Percentiles rank a stretch among this genome's conserved stretches.
These are phyloP conservation scores for Coranthus polyacanthus DNA, from an alignment of 2,797 vertebrate genomes.

Conservation along the genomic window DNA sequence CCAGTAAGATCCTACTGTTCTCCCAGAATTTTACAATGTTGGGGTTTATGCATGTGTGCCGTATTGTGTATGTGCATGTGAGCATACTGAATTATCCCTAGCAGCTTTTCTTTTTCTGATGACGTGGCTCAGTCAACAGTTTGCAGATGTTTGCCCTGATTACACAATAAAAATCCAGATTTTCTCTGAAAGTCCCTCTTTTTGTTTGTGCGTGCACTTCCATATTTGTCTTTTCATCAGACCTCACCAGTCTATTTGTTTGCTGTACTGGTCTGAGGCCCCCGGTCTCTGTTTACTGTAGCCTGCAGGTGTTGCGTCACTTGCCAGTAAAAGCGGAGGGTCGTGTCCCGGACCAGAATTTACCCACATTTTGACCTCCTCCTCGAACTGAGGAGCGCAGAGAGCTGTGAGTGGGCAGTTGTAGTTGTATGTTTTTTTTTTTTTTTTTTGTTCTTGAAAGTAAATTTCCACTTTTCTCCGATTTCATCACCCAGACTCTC, in stretches of 20 bases:
- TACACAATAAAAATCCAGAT: slow-evolving; percentile 12
- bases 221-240: slow-evolving; percentile 35
- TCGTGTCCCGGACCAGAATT: slow-evolving; percentile 21
- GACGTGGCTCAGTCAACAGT: slow-evolving; percentile 51
- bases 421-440: too few species aligned
- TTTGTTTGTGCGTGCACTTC: slow-evolving; percentile 16
- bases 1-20: slow-evolving; percentile 15
- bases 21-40: background rate
- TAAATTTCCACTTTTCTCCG: slow-evolving; percentile 42
- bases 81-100: slow-evolving; percentile 23
- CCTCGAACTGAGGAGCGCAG: slow-evolving; percentile 2
- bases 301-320: slow-evolving; percentile 50
- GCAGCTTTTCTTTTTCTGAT: slow-evolving; percentile 31
- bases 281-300: slow-evolving; percentile 51
- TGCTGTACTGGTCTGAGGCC: slow-evolving; percentile 32
- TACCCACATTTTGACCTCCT: slow-evolving; percentile 36
- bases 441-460: slow-evolving; percentile 44
- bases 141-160: slow-evolving; percentile 57
- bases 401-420: slow-evolving; percentile 5
- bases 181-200: slow-evolving; percentile 16
- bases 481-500: slow-evolving; percentile 54
- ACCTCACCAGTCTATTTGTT: slow-evolving; percentile 28
- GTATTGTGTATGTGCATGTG: slow-evolving; percentile 5
- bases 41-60: background rate
- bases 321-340: slow-evolving; percentile 45